phyloP scores from a whole-genome alignment of 2,113 vertebrate genomes.

The Sceloporus tristichus region DNA sequence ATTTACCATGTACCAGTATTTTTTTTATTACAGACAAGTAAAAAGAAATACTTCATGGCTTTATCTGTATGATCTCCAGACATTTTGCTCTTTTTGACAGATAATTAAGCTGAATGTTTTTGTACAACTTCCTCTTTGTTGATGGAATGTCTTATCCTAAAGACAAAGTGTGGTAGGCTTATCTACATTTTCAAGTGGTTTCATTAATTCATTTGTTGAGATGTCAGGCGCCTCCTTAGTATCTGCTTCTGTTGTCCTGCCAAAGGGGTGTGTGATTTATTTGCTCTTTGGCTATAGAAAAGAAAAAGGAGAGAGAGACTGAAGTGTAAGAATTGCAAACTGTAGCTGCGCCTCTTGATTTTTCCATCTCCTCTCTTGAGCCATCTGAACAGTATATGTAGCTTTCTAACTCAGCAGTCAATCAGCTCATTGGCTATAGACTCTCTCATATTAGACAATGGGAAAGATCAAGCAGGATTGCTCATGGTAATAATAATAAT shows the following conservation, averaged over 20 bases:
- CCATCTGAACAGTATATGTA: not conserved
- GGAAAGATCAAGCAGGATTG: too few species aligned
- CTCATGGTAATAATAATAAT: too few species aligned
- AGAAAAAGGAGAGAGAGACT: slow-evolving; percentile 12
- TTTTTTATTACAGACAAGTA: not conserved
- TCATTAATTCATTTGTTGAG: slow-evolving; percentile 43
- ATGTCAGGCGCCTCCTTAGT: slow-evolving; percentile 44
- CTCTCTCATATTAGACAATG: not conserved
- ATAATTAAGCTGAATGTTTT: slow-evolving; percentile 49
- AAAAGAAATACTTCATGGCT: slow-evolving; percentile 22
- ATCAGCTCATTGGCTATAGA: not conserved
- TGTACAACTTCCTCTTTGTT: slow-evolving; percentile 45
- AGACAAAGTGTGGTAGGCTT: slow-evolving; percentile 49
- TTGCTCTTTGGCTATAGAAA: slow-evolving; percentile 29
- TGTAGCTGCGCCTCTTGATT: not conserved
- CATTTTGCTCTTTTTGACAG: slow-evolving; percentile 30
- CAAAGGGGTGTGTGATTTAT: slow-evolving; percentile 30
- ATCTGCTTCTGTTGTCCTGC: slow-evolving; percentile 8
- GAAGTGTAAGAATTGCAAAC: slow-evolving; percentile 7
- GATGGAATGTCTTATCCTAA: slow-evolving; percentile 47
- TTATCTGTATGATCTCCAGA: slow-evolving; percentile 31
- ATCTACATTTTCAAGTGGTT: slow-evolving; percentile 53
- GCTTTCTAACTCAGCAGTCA: not conserved
- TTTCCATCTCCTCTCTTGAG: not conserved
- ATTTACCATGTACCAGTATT: not conserved